phyloP scores from a whole-genome alignment of 1,140 invertebrate species.

The Drosophila cardini region DNA sequence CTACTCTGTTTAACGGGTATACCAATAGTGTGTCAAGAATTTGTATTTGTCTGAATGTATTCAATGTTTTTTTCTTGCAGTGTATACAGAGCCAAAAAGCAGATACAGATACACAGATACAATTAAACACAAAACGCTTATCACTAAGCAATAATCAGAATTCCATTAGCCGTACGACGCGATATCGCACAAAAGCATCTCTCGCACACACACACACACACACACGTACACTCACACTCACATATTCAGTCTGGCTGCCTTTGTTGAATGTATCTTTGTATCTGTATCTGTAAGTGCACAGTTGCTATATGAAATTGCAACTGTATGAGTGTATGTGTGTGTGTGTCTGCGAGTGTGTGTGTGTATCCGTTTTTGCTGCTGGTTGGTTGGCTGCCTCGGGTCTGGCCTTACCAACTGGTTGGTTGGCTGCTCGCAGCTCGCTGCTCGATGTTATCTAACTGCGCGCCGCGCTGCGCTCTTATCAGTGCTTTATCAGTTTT shows the following conservation, averaged over 20 bases:
- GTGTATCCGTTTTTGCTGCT: conserved; percentile 68
- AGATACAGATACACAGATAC: conserved; percentile 83
- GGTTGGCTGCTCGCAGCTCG: conserved; percentile 34
- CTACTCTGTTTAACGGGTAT: too few species aligned
- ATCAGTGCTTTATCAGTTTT: conserved; percentile 85
- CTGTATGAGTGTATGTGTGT: conserved; percentile 32
- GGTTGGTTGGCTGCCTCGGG: conserved; percentile 58
- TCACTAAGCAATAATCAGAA: conserved; percentile 85
- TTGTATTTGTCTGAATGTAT: neutral
- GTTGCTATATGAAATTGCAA: conserved; percentile 38
- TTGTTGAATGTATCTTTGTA: conserved; percentile 67
- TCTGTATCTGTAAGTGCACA: conserved; percentile 54
- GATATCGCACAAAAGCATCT: conserved; percentile 82
- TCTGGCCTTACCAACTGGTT: conserved; percentile 51
- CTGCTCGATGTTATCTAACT: conserved; percentile 83
- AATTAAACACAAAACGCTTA: conserved; percentile 85
- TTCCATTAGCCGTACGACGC: conserved; percentile 84
- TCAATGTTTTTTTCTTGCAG: conserved; percentile 19
- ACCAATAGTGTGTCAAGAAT: too few species aligned
- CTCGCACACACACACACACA: conserved; percentile 63
- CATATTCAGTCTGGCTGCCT: conserved; percentile 22
- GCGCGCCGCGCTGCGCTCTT: conserved; percentile 82
- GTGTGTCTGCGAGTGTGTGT: conserved; percentile 31
- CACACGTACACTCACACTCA: conserved; percentile 27
- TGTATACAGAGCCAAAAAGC: conserved; percentile 33